Evolutionary conservation across 2,797 vertebrate genomes (phyloP).

Genomic region (Parambassis ranga): DNA sequence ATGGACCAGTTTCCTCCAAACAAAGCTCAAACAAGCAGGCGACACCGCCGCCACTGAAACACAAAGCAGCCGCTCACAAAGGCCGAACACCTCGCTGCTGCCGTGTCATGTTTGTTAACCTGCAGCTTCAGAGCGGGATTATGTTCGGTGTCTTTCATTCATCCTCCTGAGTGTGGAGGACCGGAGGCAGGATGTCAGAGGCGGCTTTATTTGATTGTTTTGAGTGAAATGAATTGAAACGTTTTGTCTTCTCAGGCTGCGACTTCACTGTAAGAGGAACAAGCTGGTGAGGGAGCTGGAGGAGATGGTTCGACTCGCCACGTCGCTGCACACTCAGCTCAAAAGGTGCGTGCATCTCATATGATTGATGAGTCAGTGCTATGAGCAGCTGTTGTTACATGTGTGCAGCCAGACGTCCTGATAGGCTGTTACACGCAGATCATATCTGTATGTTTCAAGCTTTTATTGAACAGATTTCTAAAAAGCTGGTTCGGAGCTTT

Average conservation of each 20-base stretch:
- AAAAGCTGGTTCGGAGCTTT: no score
- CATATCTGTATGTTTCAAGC: no score
- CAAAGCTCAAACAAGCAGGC: no score
- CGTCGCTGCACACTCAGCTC: constrained; percentile 87
- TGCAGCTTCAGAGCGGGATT: background rate
- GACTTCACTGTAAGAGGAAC: constrained; percentile 91
- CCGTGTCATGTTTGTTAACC: background rate
- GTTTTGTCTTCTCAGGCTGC: constrained; percentile 76
- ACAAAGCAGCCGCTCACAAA: no score
- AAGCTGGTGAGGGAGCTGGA: constrained; percentile 92
- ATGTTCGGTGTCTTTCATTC: background rate
- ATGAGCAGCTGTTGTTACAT: no score
- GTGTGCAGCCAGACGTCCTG: no score
- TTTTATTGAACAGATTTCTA: no score
- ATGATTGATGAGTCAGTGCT: no score
- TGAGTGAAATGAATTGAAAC: background rate
- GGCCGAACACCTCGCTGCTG: no score
- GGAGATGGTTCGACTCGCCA: constrained; percentile 87
- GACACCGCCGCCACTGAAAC: no score
- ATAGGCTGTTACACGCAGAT: no score
- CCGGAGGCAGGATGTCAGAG: background rate
- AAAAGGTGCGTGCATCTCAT: constrained; percentile 81
- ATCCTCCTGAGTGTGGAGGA: background rate
- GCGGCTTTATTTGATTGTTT: background rate
- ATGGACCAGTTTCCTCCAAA: constrained; percentile 7